Evolutionary conservation across 2,113 vertebrate species (phyloP).

Genomic region (Oryzias curvinotus): DNA sequence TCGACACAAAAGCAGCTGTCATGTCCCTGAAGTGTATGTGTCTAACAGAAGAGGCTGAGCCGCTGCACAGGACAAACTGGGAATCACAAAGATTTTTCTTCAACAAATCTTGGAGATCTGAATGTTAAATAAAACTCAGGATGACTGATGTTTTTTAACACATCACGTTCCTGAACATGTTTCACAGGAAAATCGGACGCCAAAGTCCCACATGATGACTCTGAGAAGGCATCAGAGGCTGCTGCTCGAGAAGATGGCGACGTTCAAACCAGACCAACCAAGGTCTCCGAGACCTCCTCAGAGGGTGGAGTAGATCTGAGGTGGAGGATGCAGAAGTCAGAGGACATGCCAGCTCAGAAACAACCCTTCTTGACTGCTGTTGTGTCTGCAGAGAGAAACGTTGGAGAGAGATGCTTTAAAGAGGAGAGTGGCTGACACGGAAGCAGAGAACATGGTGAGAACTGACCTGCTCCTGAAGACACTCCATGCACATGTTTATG

Average conservation of each 20-base stretch:
- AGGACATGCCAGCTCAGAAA: not conserved
- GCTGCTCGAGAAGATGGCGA: slow-evolving; percentile 86
- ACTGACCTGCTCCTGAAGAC: fast-evolving
- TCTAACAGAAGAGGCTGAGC: too few species aligned
- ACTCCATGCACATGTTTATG: not conserved
- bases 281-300: slow-evolving; percentile 83
- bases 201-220: slow-evolving; percentile 76
- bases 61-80: too few species aligned
- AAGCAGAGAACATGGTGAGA: slow-evolving; percentile 86
- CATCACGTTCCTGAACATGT: not conserved
- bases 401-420: slow-evolving; percentile 77
- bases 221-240: slow-evolving; percentile 84
- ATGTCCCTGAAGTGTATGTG: too few species aligned
- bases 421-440: slow-evolving; percentile 77
- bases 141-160: too few species aligned
- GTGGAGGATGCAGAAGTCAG: slow-evolving; percentile 53
- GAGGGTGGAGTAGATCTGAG: slow-evolving; percentile 82
- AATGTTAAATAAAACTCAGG: too few species aligned
- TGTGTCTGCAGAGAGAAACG: slow-evolving; percentile 72
- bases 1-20: too few species aligned
- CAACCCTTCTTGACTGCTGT: not conserved
- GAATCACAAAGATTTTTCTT: too few species aligned
- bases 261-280: slow-evolving; percentile 88
- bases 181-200: slow-evolving; percentile 83
- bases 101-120: too few species aligned